Evolutionary conservation across 37 sponge, comb jelly and placozoan species (phyloP), one percentile per base, ranked within the genome.

Genomic region (Geodia barretti): DNA sequence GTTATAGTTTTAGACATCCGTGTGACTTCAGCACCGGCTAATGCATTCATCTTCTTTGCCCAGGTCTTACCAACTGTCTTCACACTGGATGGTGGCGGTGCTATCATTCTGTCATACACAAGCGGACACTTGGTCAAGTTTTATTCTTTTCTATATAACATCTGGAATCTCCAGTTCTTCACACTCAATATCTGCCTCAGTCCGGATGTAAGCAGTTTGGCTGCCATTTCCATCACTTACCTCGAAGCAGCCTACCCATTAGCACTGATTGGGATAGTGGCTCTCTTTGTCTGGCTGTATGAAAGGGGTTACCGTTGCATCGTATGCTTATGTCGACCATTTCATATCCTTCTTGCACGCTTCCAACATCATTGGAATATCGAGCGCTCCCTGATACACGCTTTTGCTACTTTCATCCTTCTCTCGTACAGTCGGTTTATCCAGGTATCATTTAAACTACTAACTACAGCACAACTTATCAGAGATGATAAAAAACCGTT

Each of bases 161-260:
- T 92, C 42, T 92, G 88, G 88, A 87, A 92, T 58, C 72, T 87
- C 38, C 71, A 87, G 4, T 92, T 92, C 61, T 79, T 87, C 37
- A 37, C 66, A 17, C 61, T 39, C 32, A 38, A 39, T 37, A 1
- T 87, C 20, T 90, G 90, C 37, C 41, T 84, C 54, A 43, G 68
- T 62, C 20, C 64, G 0, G 4, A 81, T 7, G 64, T 79, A 9
- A 66, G 62, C 35, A 42, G 78, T 5, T 26, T 87, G 29, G 41
- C 64, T 29, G 36, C 79, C 19, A 54, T 79, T 1, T 64, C 80
- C 20, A 17, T 76, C 30, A 62, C 69, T 20, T 87, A 87, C 59
- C 3, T 86, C 40, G 65, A 66, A 61, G 92, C 92, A 1, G 30
- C 79, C 38, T 86, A 75, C 65, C 87, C 87, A 7, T 59, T 80